Base-by-base conservation (phyloP, 2,113 vertebrate species). In the Pimephales promelas region DNA sequence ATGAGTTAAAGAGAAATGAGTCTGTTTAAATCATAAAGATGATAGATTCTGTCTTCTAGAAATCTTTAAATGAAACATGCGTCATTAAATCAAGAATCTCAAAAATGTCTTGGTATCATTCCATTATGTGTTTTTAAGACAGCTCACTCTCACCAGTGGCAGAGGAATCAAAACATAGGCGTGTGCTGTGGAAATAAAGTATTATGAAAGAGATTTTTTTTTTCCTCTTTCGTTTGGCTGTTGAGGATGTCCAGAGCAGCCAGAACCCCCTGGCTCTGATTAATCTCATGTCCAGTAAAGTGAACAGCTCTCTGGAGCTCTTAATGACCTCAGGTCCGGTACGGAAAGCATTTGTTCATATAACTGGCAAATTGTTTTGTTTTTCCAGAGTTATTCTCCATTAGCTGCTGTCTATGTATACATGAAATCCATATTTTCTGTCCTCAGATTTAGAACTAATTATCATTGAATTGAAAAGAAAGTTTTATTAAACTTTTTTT, bases 121-220 rank as follows among this genome's bases (percentile, higher is more conserved):
- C 52, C 34, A 79, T 57, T 74, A 84, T 83, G 3, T 16, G 18
- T 79, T 87, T 70, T 91, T 89, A 88, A 83, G 89, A 87, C 88
- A 66, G 84, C 79, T 85, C 79, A 71, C 66, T 73, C 83, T 88
- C 86, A 82, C 86, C 82, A 31, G 83, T 88, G 87, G 80, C 18
- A 82, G 87, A 86, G 86, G 82, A 89, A 92, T 76, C 85, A 92
- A 94, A 93, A 92, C 91, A 92, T 85, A 90, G 87, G 88, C 86
- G 88, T 92, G 91, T 86, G 78, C 83, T 56, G n/a, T 43, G 88
- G 74, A 82, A 86, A 82, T 84, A 85, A 71, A 83, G 66, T 85
- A 85, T 85, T 85, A 84, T 80, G 74, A 89, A 88, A 57, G 8
- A 14, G 24, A 64, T 71, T 71, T 64, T 68, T 47, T 43, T 18